phyloP scores from a whole-genome alignment of 2,888 invertebrate species.

The Acronicta aceris region DNA sequence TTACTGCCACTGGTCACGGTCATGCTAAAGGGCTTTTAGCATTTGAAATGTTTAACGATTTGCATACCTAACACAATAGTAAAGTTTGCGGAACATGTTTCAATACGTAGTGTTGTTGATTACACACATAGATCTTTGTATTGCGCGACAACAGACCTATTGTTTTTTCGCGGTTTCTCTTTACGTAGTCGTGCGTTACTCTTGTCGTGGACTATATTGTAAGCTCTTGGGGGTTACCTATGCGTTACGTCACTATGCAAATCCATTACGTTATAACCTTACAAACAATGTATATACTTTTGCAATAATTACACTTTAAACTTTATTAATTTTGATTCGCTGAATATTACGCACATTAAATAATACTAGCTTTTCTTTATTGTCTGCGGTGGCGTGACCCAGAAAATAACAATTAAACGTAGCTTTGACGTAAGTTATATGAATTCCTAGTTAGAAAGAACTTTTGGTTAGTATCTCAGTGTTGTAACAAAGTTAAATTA shows the following conservation, averaged over 20 bases:
- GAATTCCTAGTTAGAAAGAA: slow-evolving; percentile 32
- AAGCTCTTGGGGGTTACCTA: slow-evolving; percentile 27
- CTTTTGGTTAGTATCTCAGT: slow-evolving; percentile 10
- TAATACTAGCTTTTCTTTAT: slow-evolving; percentile 50
- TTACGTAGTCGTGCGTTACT: slow-evolving; percentile 60
- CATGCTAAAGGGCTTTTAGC: slow-evolving; percentile 41
- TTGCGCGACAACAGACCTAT: slow-evolving; percentile 46
- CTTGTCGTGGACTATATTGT: slow-evolving; percentile 39
- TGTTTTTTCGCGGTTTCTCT: slow-evolving; percentile 64
- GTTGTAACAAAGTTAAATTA: slow-evolving; percentile 17
- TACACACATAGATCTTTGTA: slow-evolving; percentile 47
- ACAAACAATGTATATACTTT: slow-evolving; percentile 57
- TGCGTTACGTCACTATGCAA: slow-evolving; percentile 39
- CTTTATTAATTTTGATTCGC: slow-evolving; percentile 54
- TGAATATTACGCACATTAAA: slow-evolving; percentile 52
- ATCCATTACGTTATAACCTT: slow-evolving; percentile 52
- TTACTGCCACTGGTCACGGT: slow-evolving; percentile 40
- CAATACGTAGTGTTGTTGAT: slow-evolving; percentile 35
- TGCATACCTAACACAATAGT: slow-evolving; percentile 29
- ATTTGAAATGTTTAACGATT: slow-evolving; percentile 36
- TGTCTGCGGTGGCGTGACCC: slow-evolving; percentile 47
- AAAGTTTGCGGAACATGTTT: slow-evolving; percentile 40
- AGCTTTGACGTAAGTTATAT: slow-evolving; percentile 28
- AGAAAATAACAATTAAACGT: slow-evolving; percentile 47
- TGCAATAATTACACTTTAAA: slow-evolving; percentile 56